These are phyloP conservation scores for Zoroaster sp. DNA, from an alignment of 53 echinoderm and acorn worm genomes.

Conservation along the genomic window DNA sequence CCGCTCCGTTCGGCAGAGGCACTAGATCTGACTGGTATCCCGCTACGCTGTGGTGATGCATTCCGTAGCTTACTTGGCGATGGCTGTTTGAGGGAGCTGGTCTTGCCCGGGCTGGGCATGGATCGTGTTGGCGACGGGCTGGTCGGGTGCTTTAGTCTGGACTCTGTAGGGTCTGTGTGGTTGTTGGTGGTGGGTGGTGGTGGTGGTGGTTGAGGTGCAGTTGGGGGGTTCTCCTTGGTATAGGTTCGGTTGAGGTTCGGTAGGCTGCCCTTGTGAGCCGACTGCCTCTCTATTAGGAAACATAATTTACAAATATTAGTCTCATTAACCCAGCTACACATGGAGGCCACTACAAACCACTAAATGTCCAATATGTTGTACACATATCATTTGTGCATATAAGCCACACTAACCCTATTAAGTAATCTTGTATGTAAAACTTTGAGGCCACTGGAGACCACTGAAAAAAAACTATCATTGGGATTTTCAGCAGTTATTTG, in stretches of 20 bases:
- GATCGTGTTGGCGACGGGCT: conserved; percentile 55
- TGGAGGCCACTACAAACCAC: too few relatives aligned
- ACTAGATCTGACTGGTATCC: conserved; percentile 90
- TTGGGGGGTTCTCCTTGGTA: conserved; percentile 60
- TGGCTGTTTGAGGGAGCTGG: conserved; percentile 74
- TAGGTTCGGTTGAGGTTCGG: conserved; percentile 81
- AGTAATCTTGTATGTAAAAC: too few relatives aligned
- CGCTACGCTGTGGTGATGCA: conserved; percentile 87
- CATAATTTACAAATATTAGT: neutral
- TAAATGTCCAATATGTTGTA: too few relatives aligned
- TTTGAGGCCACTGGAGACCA: too few relatives aligned
- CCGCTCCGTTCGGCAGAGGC: conserved; percentile 66
- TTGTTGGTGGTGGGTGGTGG: conserved; percentile 40
- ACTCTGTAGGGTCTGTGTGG: conserved; percentile 36
- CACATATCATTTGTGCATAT: too few relatives aligned
- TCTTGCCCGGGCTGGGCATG: conserved; percentile 29
- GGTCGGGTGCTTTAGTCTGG: conserved; percentile 68
- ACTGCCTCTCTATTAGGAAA: conserved; percentile 56
- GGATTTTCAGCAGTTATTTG: too few relatives aligned
- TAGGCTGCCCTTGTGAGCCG: conserved; percentile 75
- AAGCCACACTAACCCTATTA: too few relatives aligned
- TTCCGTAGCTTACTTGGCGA: conserved; percentile 82
- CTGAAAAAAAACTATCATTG: too few relatives aligned
- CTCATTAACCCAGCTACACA: neutral
- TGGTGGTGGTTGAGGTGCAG: conserved; percentile 57